These are phyloP conservation scores for Campoletis sonorensis DNA, from an alignment of 1,140 invertebrate genomes.

Conservation along the genomic window DNA sequence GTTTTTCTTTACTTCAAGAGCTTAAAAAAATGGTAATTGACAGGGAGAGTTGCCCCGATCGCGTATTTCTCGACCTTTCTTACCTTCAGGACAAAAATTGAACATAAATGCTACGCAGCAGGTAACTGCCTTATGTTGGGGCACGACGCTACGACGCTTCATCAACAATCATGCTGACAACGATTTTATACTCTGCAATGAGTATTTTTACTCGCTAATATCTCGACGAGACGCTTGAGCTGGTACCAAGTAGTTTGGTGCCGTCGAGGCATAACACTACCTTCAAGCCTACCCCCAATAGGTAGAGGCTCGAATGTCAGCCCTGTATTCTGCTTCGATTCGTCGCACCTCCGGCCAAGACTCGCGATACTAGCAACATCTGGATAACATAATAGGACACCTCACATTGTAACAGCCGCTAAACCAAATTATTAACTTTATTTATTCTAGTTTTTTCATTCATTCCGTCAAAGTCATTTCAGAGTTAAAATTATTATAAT, in stretches of 20 bases:
- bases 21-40: background rate
- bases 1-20: no score
- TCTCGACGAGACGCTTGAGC: conserved; percentile 69
- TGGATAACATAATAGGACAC: conserved; percentile 68
- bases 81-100: conserved; percentile 75
- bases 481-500: background rate
- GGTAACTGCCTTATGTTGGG: conserved; percentile 73
- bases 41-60: background rate
- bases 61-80: conserved; percentile 26
- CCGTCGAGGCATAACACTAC: conserved; percentile 73
- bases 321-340: conserved; percentile 66
- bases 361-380: conserved; percentile 73
- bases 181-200: conserved; percentile 68
- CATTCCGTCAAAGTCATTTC: background rate
- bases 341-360: conserved; percentile 69
- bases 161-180: conserved; percentile 73
- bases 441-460: conserved; percentile 12
- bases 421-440: conserved; percentile 6
- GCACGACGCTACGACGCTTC: conserved; percentile 72
- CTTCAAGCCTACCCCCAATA: conserved; percentile 69
- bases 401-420: conserved; percentile 60
- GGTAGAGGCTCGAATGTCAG: conserved; percentile 74
- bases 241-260: conserved; percentile 68
- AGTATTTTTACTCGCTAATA: conserved; percentile 72
- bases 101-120: conserved; percentile 76